Evolutionary conservation across 2,113 vertebrate species (phyloP), one percentile per base, ranked within the genome.

Genomic region (Vimba vimba): DNA sequence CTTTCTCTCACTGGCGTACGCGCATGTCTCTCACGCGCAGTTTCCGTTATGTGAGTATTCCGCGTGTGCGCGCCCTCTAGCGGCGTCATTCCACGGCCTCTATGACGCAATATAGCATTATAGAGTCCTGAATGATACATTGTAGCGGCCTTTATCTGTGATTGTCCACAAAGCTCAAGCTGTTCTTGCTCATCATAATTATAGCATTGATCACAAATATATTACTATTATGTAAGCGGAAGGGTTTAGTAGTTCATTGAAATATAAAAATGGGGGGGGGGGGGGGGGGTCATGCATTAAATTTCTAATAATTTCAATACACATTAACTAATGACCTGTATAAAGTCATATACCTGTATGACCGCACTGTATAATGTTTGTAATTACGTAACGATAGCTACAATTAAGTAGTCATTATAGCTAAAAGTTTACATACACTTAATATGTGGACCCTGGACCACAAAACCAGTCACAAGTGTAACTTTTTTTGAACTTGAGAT

Each of bases 31-130:
- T 55, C 90, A 81, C 81, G 78, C 73, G 85, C 74, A 86, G 92
- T 94, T 95, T 95, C 95, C 95, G 95, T 95, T 96, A 95, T 90
- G 93, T 92, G 83, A 87, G 87, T 43, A 43, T 43, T 9, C 43
- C 90, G 57, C 75, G 12, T 74, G 68, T 82, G 45, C n/a, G 87
- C 87, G 91, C 89, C 91, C 86, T 90, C 90, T 91, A 87, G 23
- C 57, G 89, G 89, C 60, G 25, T 64, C 55, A n/a, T 11, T 66
- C 19, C 39, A 2, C 27, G 6, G 9, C 0, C 52, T 3, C 21
- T 59, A 4, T 69, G 47, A 59, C 80, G 80, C 64, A 52, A 47
- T 45, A 0, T 23, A 39, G 79, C 60, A 5, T 43, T 15, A 47
- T 21, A 36, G 11, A 19, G 75, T 57, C 17, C 9, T 6, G 23